Evolutionary conservation across 2,797 vertebrate genomes (phyloP).

Genomic region (Scolopax rusticola): DNA sequence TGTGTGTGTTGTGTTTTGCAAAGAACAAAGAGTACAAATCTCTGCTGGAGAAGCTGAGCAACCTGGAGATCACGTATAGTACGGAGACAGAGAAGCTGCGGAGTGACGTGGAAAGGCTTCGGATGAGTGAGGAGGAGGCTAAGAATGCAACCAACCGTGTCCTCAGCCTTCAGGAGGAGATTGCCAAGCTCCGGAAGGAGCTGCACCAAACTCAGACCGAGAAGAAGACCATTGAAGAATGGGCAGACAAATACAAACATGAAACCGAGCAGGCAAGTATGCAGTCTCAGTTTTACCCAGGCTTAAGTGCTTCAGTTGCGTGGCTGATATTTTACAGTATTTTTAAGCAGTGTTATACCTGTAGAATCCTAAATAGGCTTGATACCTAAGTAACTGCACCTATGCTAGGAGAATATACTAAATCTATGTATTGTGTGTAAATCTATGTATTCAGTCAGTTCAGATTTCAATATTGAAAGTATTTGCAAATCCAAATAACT

Average conservation of each 20-base stretch:
- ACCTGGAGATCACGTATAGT: constrained; percentile 84
- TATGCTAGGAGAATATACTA: background rate
- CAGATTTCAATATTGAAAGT: background rate
- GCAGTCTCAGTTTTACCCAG: background rate
- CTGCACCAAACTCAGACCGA: constrained; percentile 88
- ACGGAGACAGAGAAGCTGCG: constrained; percentile 89
- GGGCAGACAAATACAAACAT: constrained; percentile 88
- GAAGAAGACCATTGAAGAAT: constrained; percentile 93
- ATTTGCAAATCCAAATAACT: background rate
- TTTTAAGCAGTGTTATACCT: background rate
- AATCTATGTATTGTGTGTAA: background rate
- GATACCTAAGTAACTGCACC: background rate
- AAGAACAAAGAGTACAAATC: constrained; percentile 90
- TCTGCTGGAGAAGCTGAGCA: constrained; percentile 85
- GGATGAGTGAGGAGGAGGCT: constrained; percentile 90
- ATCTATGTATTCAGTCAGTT: background rate
- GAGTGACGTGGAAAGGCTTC: constrained; percentile 87
- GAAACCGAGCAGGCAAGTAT: constrained; percentile 90
- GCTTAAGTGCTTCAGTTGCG: background rate
- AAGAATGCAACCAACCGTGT: constrained; percentile 86
- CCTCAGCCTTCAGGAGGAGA: constrained; percentile 89
- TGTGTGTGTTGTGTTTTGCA: constrained; percentile 9
- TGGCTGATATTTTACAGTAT: background rate
- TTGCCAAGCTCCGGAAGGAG: constrained; percentile 89
- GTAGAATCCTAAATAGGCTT: background rate